phyloP scores from a whole-genome alignment of 2,113 vertebrate genomes.

The Thinocorus orbignyianus region DNA sequence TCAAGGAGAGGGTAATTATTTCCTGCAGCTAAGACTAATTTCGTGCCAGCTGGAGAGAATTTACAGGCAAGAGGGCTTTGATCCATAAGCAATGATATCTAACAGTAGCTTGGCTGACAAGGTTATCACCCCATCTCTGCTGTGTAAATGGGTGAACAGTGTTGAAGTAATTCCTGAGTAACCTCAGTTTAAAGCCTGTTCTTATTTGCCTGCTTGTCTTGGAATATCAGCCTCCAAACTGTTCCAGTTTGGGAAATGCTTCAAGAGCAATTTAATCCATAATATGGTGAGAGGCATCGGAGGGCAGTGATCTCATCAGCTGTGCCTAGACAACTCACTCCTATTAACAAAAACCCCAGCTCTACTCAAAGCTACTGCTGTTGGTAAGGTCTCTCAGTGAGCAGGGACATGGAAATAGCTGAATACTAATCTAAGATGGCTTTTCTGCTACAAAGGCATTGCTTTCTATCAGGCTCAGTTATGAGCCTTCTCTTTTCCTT shows the following conservation, averaged over 20 bases:
- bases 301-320: not conserved
- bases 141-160: not conserved
- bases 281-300: not conserved
- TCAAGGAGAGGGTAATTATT: constrained; percentile 38
- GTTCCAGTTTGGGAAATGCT: not conserved
- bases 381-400: not conserved
- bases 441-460: not conserved
- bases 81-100: not conserved
- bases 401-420: not conserved
- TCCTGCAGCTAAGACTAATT: constrained; percentile 43
- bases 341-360: not conserved
- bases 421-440: not conserved
- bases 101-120: not conserved
- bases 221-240: not conserved
- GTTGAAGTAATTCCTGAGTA: not conserved
- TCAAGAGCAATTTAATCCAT: not conserved
- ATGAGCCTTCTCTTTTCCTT: not conserved
- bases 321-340: not conserved
- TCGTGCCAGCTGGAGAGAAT: constrained; percentile 23
- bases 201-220: not conserved
- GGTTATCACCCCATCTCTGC: not conserved
- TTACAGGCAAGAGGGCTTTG: constrained; percentile 9
- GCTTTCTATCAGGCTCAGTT: not conserved
- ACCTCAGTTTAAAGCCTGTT: not conserved
- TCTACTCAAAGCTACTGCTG: not conserved